Evolutionary conservation across 2,797 vertebrate species (phyloP).

Genomic region (Urocyon cinereoargenteus): DNA sequence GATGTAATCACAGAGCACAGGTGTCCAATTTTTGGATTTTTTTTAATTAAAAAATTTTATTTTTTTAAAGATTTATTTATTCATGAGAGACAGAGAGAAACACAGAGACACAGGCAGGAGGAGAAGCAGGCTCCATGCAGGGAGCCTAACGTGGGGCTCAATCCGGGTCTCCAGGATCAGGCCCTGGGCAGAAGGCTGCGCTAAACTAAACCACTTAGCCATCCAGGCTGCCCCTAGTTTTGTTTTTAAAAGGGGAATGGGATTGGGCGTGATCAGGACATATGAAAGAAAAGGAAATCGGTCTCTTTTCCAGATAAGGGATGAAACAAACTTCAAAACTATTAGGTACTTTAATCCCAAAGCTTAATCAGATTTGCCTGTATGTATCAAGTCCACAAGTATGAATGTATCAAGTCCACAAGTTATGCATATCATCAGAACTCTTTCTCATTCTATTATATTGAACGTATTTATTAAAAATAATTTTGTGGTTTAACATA

Average conservation of each 20-base stretch:
- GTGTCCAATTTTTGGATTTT: slow-evolving; percentile 19
- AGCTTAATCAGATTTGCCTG: slow-evolving; percentile 34
- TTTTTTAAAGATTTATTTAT: too few species aligned
- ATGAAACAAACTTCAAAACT: neutral
- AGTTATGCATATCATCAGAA: neutral
- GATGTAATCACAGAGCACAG: neutral
- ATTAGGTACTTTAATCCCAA: neutral
- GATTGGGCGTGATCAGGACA: neutral
- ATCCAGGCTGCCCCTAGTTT: neutral
- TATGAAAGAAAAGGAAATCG: slow-evolving; percentile 29
- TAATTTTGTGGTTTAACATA: slow-evolving; percentile 30
- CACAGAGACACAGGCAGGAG: too few species aligned
- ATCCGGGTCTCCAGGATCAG: too few species aligned
- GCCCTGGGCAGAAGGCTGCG: too few species aligned
- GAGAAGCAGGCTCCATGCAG: too few species aligned
- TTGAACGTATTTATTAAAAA: slow-evolving; percentile 55
- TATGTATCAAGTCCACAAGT: slow-evolving; percentile 27
- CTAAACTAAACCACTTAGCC: too few species aligned
- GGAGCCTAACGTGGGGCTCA: too few species aligned
- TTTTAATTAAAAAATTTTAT: too few species aligned
- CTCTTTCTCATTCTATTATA: neutral
- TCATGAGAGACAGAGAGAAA: too few species aligned
- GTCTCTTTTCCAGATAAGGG: slow-evolving; percentile 30
- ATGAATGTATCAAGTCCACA: neutral
- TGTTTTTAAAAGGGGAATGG: neutral